phyloP scores from a whole-genome alignment of 2,888 invertebrate genomes.

The Drosophila multiciliata region DNA sequence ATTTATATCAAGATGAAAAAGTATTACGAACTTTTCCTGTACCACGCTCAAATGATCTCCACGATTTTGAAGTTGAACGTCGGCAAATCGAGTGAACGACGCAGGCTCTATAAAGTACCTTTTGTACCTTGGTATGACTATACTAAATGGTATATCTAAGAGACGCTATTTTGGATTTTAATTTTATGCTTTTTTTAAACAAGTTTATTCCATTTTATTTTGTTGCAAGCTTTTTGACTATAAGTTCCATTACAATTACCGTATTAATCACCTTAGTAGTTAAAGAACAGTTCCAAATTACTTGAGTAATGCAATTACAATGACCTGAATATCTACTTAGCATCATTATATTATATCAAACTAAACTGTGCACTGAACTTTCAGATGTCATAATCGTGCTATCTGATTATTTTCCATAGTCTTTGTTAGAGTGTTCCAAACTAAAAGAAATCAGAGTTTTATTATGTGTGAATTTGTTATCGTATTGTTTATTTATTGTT shows the following conservation, averaged over 20 bases:
- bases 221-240: slow-evolving; percentile 12
- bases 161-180: slow-evolving; percentile 44
- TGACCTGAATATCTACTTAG: slow-evolving; percentile 30
- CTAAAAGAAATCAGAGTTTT: neutral
- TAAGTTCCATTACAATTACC: slow-evolving; percentile 7
- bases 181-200: slow-evolving; percentile 17
- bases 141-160: slow-evolving; percentile 40
- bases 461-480: slow-evolving; percentile 15
- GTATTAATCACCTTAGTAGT: slow-evolving; percentile 11
- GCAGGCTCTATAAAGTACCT: slow-evolving; percentile 56
- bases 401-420: slow-evolving; percentile 1
- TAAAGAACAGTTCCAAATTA: slow-evolving; percentile 28
- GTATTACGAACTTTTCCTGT: slow-evolving; percentile 60
- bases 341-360: slow-evolving; percentile 3
- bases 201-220: slow-evolving; percentile 7
- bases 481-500: slow-evolving; percentile 34
- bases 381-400: slow-evolving; percentile 1
- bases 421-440: neutral
- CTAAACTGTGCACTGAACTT: neutral
- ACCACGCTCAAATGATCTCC: slow-evolving; percentile 64
- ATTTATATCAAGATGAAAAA: slow-evolving; percentile 37
- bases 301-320: slow-evolving; percentile 23
- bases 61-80: slow-evolving; percentile 58
- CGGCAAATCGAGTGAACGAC: slow-evolving; percentile 35
- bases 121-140: slow-evolving; percentile 35